These are phyloP conservation scores for Nanorana parkeri DNA, from an alignment of 2,113 vertebrate genomes.

Conservation along the genomic window DNA sequence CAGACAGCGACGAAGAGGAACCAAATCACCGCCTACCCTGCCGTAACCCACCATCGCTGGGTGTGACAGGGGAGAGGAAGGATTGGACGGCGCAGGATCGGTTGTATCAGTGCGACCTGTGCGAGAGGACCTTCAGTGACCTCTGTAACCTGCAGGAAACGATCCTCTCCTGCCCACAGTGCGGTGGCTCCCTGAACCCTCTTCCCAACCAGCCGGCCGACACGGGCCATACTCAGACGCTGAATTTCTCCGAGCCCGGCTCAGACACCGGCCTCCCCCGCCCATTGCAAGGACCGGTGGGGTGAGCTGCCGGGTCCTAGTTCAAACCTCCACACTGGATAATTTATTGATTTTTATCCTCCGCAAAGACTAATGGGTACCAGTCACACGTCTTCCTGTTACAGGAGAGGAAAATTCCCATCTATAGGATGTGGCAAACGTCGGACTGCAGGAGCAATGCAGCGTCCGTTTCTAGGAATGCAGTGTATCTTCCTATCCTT, in stretches of 20 bases:
- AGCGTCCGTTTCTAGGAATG: neutral
- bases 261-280: neutral
- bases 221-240: neutral
- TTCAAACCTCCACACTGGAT: constrained; percentile 37
- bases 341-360: constrained; percentile 27
- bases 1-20: neutral
- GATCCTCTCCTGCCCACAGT: constrained; percentile 29
- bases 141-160: neutral
- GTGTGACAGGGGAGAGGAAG: neutral
- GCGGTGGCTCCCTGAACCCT: constrained; percentile 14
- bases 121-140: constrained; percentile 34
- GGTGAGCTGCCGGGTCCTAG: neutral
- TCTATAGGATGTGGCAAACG: too few relatives aligned
- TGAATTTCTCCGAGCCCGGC: neutral
- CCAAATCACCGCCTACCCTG: neutral
- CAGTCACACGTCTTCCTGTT: neutral
- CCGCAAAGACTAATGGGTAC: neutral
- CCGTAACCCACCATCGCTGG: neutral
- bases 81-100: constrained; percentile 1
- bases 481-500: neutral
- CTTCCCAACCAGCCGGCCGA: neutral
- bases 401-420: neutral
- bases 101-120: constrained; percentile 29
- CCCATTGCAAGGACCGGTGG: constrained; percentile 35
- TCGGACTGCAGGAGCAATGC: too few relatives aligned